Conservation (phyloP, 1,140 invertebrate genomes). For the Lepeophtheirus salmonis region DNA sequence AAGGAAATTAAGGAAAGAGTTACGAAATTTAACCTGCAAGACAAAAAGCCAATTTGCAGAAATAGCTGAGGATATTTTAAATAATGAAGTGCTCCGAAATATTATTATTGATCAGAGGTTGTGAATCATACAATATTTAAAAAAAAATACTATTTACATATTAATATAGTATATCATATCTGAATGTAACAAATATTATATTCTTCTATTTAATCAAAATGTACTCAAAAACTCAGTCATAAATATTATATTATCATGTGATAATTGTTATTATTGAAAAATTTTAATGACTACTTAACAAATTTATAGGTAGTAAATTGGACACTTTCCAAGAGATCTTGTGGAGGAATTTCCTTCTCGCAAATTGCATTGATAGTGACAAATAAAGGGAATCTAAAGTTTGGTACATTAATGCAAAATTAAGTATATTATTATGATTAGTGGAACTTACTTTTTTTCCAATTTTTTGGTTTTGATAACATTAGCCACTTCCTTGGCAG, state of each 20-base stretch:
- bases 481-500: neutral
- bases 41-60: neutral
- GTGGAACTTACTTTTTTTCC: neutral
- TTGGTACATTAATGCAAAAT: neutral
- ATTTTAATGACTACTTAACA: neutral
- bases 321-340: neutral
- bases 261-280: neutral
- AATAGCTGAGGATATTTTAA: neutral
- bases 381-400: conserved; percentile 1
- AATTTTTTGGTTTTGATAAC: neutral
- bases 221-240: no score
- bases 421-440: neutral
- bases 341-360: neutral
- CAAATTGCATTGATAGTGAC: conserved; percentile 2
- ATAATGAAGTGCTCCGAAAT: neutral
- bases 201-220: no score
- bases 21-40: neutral
- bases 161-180: no score
- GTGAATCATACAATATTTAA: neutral
- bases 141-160: no score
- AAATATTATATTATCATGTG: no score
- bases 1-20: neutral
- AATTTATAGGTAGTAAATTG: neutral
- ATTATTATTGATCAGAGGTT: neutral
- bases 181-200: no score